Base-by-base conservation (phyloP, 2,797 vertebrate species). In the Gadopsis bispinosus region DNA sequence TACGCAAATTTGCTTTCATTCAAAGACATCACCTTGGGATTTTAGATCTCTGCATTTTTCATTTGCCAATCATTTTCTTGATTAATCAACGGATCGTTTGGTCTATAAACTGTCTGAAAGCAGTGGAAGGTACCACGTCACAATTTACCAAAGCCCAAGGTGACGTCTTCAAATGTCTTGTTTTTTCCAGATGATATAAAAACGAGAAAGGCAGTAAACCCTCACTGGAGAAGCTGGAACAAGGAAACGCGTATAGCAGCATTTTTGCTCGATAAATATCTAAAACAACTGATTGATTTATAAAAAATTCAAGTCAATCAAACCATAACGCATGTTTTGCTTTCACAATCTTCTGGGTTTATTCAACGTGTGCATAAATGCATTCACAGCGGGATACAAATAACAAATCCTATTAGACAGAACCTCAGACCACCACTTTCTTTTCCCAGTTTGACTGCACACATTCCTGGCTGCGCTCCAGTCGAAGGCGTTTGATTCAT, bases 401-500 rank as follows among this genome's bases (percentile, higher is more conserved):
- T 7, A 55, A 56, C 16, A 43, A 41, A 19, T 48, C 0, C 9
- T 26, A 13, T 4, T 20, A 3, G 39, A 33, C 5, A 35, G 7
- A 37, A 51, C 26, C 51, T 26, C 12, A 41, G 69, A 35, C 56
- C 58, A 63, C 60, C 19, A 11, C 16, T 62, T 62, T 73, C 60
- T 55, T 20, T 51, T 37, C 70, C 68, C 33, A 71, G 61, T 61
- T 45, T 70, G 72, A 83, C 69, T 63, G 63, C 78, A 81, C 76
- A 83, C 83, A 87, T 83, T 91, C 79, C 81, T 81, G 80, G 69
- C 78, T 64, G 16, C 35, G 0, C 41, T 83, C 76, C 75, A 87
- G 78, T 29, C 55, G 14, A 61, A 73, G 41, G 43, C 50, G 31
- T 65, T 61, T 82, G 43, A 75, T 59, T 83, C 64, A 33, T 81